These are phyloP conservation scores for Zosterops hypoxanthus DNA, from an alignment of 2,113 vertebrate species.

Conservation along the genomic window DNA sequence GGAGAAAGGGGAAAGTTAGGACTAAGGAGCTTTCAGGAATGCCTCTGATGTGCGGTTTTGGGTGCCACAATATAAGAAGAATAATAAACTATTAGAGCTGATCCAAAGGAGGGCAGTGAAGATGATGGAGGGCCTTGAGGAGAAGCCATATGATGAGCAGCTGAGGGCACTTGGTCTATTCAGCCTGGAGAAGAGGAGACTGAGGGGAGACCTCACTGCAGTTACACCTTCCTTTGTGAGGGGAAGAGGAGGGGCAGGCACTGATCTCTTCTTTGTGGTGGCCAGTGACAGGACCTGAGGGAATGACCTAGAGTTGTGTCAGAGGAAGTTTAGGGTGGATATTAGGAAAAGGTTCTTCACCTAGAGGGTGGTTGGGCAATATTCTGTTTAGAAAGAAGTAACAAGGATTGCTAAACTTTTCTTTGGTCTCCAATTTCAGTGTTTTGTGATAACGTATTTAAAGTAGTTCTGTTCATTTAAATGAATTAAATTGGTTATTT, in stretches of 20 bases:
- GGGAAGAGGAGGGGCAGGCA: background rate
- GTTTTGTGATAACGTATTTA: background rate
- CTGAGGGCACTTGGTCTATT: background rate
- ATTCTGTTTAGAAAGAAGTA: background rate
- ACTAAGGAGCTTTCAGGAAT: background rate
- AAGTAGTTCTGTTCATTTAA: background rate
- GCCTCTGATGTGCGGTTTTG: background rate
- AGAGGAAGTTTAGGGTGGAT: background rate
- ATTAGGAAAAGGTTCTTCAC: background rate
- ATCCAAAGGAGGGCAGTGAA: background rate
- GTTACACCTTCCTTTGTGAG: background rate
- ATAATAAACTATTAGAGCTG: background rate
- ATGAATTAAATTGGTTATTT: background rate
- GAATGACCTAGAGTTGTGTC: background rate
- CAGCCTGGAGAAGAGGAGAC: background rate
- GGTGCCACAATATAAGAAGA: background rate
- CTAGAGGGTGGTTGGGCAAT: background rate
- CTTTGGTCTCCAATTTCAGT: background rate
- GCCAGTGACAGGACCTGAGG: fast-evolving
- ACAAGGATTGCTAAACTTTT: background rate
- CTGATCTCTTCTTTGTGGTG: background rate
- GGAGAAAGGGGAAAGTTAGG: background rate
- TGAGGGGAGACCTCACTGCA: background rate
- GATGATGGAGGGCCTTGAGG: background rate
- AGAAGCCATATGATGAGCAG: fast-evolving